A percentile compares a stretch with the other conserved stretches of the same genome.
These are phyloP conservation scores for Epinotia nisella DNA, from an alignment of 2,888 invertebrate genomes.

Conservation along the genomic window DNA sequence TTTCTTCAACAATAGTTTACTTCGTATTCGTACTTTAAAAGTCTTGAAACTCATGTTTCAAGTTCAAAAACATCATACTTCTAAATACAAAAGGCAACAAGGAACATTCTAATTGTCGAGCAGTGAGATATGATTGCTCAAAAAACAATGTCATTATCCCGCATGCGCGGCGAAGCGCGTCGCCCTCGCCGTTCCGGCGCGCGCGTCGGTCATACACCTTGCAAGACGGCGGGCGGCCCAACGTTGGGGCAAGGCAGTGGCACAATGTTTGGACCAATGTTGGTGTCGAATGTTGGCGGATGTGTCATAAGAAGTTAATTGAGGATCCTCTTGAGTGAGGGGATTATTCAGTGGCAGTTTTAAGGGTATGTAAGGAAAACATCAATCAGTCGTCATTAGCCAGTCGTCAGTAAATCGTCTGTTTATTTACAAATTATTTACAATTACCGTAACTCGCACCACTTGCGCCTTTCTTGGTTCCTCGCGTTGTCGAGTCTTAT, in stretches of 20 bases:
- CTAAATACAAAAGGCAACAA: neutral
- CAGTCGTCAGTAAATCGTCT: too few species aligned
- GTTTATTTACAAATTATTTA: too few species aligned
- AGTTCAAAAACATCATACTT: too few species aligned
- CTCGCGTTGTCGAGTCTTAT: too few species aligned
- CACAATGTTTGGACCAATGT: too few species aligned
- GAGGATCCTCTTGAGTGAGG: neutral
- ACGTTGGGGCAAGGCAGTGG: conserved; percentile 29
- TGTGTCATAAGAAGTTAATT: conserved; percentile 9
- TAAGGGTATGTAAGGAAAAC: too few species aligned
- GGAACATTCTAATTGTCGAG: conserved; percentile 45
- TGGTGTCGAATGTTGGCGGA: neutral
- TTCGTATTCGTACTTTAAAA: too few species aligned
- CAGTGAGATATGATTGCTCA: conserved; percentile 78
- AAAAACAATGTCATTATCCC: conserved; percentile 75
- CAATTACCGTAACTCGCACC: too few species aligned
- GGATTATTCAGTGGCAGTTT: neutral
- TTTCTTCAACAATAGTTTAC: too few species aligned
- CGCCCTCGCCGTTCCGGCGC: conserved; percentile 66
- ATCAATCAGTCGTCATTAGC: too few species aligned
- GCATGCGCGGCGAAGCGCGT: conserved; percentile 53
- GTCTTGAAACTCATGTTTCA: too few species aligned
- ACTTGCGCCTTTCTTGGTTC: too few species aligned
- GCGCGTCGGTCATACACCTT: conserved; percentile 74
- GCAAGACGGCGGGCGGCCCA: conserved; percentile 44